Evolutionary conservation across 2,113 vertebrate genomes (phyloP).

Genomic region (Lagopus muta): DNA sequence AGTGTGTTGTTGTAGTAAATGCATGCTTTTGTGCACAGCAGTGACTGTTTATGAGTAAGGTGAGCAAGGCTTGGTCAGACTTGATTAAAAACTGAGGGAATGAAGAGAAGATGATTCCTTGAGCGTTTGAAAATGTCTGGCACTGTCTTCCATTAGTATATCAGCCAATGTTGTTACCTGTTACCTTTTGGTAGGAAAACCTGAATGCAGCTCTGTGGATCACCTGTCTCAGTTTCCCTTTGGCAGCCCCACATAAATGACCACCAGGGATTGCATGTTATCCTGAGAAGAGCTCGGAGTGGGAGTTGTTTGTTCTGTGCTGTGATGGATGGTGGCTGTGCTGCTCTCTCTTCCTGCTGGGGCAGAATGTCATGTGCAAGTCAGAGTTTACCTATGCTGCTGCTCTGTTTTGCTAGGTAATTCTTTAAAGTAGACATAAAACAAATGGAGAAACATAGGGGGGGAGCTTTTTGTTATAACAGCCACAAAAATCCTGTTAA

Average conservation of each 20-base stretch:
- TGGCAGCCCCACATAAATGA: conserved; percentile 32
- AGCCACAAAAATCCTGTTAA: not conserved
- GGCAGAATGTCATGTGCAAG: not conserved
- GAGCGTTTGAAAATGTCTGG: conserved; percentile 6
- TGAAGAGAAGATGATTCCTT: not conserved
- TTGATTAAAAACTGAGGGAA: not conserved
- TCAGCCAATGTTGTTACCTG: conserved; percentile 25
- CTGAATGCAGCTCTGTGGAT: conserved; percentile 26
- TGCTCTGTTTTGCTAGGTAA: conserved; percentile 53
- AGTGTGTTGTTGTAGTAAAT: not conserved
- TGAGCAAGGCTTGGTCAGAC: not conserved
- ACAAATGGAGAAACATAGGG: not conserved
- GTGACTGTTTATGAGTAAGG: not conserved
- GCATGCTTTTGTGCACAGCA: not conserved
- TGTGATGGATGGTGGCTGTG: conserved; percentile 27
- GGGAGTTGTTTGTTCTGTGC: conserved; percentile 32
- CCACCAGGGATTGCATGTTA: conserved; percentile 33
- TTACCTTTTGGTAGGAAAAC: conserved; percentile 62
- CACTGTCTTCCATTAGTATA: not conserved
- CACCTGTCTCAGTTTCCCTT: conserved; percentile 17
- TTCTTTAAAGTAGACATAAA: not conserved
- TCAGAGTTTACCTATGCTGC: not conserved
- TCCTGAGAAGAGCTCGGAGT: conserved; percentile 38
- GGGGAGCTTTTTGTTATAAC: not conserved
- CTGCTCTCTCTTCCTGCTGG: not conserved